These are phyloP conservation scores for Apis dorsata DNA, from an alignment of 1,140 invertebrate species.

Conservation along the genomic window DNA sequence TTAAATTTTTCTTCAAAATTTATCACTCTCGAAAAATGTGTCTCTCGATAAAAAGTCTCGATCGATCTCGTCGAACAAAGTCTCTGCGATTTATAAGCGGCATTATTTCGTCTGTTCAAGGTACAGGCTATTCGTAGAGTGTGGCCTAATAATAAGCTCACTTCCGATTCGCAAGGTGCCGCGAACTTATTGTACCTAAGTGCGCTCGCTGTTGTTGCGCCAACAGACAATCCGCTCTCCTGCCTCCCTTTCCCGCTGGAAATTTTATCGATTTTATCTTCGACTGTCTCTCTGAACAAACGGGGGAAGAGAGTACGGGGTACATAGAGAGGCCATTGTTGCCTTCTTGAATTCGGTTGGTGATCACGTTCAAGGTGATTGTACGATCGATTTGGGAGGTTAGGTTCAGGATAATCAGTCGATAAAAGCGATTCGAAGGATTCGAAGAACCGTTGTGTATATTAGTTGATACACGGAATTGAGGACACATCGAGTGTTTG, in stretches of 20 bases:
- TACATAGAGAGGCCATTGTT: slow-evolving; percentile 14
- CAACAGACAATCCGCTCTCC: too few species aligned
- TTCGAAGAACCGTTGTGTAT: background rate
- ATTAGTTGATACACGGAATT: background rate
- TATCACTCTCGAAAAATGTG: background rate
- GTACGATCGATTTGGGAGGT: background rate
- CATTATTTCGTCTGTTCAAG: slow-evolving; percentile 46
- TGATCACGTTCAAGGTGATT: slow-evolving; percentile 8
- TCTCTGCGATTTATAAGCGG: slow-evolving; percentile 13
- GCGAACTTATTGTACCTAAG: background rate
- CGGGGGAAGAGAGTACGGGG: background rate
- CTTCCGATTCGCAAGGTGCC: slow-evolving; percentile 40
- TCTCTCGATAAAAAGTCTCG: background rate
- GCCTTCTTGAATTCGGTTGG: background rate
- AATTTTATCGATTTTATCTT: slow-evolving; percentile 31
- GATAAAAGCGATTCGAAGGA: background rate
- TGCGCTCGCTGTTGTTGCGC: slow-evolving; percentile 1
- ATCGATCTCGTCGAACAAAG: background rate
- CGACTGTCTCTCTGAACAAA: background rate
- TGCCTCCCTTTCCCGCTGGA: background rate
- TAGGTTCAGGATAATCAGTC: background rate
- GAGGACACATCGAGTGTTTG: background rate
- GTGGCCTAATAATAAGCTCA: slow-evolving; percentile 49
- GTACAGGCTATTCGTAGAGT: slow-evolving; percentile 48
- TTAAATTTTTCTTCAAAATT: background rate